Conservation (phyloP, 2,888 invertebrate genomes). For the Xestia xanthographa region DNA sequence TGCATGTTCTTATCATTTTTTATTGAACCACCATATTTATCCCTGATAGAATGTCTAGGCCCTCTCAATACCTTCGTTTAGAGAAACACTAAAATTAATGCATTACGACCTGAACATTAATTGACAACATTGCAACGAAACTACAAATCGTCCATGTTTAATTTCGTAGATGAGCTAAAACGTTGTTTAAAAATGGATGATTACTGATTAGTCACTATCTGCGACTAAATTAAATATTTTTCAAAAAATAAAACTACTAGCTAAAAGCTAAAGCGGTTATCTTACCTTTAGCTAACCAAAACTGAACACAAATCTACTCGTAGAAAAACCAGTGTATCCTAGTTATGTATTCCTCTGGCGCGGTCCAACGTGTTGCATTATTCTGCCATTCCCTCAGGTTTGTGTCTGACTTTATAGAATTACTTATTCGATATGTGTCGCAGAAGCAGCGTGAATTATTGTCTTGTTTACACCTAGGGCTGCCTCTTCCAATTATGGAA, state of each 20-base stretch:
- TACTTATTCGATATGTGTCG: conserved; percentile 70
- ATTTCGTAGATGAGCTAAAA: background rate
- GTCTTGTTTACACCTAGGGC: conserved; percentile 66
- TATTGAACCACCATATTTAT: background rate
- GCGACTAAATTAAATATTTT: background rate
- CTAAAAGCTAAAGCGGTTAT: background rate
- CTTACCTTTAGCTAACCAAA: conserved; percentile 4
- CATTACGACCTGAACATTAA: background rate
- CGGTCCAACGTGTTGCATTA: conserved; percentile 66
- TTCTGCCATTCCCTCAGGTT: conserved; percentile 60
- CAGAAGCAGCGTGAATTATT: conserved; percentile 63
- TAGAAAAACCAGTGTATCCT: conserved; percentile 47
- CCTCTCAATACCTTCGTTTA: background rate
- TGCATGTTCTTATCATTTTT: background rate
- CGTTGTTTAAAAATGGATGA: background rate
- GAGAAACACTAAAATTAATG: background rate
- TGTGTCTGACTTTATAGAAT: conserved; percentile 65
- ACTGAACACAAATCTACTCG: conserved; percentile 17
- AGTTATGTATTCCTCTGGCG: conserved; percentile 53
- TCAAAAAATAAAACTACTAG: background rate
- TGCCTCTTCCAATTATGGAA: conserved; percentile 56
- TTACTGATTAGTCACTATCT: too few relatives aligned
- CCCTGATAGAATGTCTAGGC: background rate
- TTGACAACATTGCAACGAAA: background rate
- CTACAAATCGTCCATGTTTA: background rate